These are phyloP conservation scores for Hetaerina titia DNA, from an alignment of 2,888 invertebrate genomes.

Conservation along the genomic window DNA sequence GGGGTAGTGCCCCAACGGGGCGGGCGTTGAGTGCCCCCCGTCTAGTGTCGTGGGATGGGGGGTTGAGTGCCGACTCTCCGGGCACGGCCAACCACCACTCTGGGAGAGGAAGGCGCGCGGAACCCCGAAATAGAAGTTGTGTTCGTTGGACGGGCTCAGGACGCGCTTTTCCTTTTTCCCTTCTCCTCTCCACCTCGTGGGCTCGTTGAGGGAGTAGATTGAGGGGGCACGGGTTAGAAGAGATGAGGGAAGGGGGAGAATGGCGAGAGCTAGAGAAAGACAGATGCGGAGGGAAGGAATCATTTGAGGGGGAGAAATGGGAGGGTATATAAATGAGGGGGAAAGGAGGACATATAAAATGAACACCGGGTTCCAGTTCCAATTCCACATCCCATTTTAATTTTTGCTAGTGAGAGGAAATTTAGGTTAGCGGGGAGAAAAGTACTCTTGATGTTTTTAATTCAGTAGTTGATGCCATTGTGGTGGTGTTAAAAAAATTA, in stretches of 20 bases:
- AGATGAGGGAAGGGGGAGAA: background rate
- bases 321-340: background rate
- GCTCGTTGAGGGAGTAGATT: background rate
- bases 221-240: background rate
- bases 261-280: background rate
- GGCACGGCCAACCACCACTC: background rate
- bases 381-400: background rate
- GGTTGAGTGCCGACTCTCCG: background rate
- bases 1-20: background rate
- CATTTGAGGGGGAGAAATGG: background rate
- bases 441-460: too few relatives aligned
- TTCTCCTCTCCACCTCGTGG: background rate
- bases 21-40: slow-evolving; percentile 19
- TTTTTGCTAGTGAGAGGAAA: background rate
- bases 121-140: slow-evolving; percentile 35
- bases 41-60: background rate
- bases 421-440: too few relatives aligned
- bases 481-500: too few relatives aligned
- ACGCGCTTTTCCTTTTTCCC: background rate
- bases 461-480: too few relatives aligned
- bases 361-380: background rate
- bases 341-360: background rate
- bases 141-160: slow-evolving; percentile 11
- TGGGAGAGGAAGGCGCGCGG: background rate
- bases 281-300: background rate